A percentile compares a stretch with the other conserved stretches of the same genome.
phyloP scores from a whole-genome alignment of 2,797 vertebrate species.

The Lerista edwardsae region DNA sequence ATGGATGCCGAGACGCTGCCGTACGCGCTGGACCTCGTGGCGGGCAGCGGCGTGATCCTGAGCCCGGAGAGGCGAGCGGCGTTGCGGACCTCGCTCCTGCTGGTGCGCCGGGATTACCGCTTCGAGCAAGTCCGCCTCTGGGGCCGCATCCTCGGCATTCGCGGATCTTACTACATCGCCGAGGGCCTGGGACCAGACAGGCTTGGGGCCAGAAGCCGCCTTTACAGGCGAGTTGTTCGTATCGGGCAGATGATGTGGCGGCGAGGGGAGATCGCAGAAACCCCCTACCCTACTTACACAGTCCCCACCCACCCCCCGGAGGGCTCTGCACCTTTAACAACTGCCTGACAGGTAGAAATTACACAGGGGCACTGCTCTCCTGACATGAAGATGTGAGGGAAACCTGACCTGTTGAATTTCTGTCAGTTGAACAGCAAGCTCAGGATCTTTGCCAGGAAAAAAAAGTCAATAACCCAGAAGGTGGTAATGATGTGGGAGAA shows the following conservation, averaged over 20 bases:
- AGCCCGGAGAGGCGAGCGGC: constrained; percentile 83
- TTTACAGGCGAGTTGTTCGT: constrained; percentile 85
- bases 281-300: too few species aligned
- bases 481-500: neutral
- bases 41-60: constrained; percentile 81
- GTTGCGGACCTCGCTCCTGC: constrained; percentile 82
- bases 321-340: neutral
- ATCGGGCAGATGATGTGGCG: neutral
- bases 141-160: constrained; percentile 90
- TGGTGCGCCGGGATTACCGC: constrained; percentile 86
- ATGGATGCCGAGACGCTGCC: constrained; percentile 84
- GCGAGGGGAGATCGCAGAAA: too few species aligned
- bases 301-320: too few species aligned
- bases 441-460: neutral
- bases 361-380: neutral
- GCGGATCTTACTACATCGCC: constrained; percentile 86
- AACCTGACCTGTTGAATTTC: neutral
- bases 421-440: neutral
- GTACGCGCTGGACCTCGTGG: constrained; percentile 80
- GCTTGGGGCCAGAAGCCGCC: constrained; percentile 79
- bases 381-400: neutral
- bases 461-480: neutral
- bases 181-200: constrained; percentile 86
- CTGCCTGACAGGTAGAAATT: neutral
- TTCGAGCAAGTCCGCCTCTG: constrained; percentile 87